Evolutionary conservation across 2,888 invertebrate genomes (phyloP), one percentile per base, ranked within the genome.

Genomic region (Hyles lineata): DNA sequence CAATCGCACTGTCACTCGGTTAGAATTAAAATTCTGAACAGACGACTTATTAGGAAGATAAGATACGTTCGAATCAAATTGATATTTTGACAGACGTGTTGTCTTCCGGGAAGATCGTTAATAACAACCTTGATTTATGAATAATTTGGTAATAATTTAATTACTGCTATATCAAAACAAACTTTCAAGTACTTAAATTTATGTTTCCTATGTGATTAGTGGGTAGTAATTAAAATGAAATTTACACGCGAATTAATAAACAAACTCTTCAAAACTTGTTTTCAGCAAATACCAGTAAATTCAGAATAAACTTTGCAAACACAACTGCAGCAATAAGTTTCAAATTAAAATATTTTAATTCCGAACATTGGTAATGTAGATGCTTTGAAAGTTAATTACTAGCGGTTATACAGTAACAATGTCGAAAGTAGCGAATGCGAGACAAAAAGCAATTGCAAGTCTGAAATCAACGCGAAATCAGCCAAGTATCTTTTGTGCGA

Each of bases 341-440:
- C n/a, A 23, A 21, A 67, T 15, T 6, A 43, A 67, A 43, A 67
- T 63, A 63, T 67, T 67, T 67, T 23, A 23, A 15, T 23, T n/a
- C 11, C n/a, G 62, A 35, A 63, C 21, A 43, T 23, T 43, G 11
- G 4, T 67, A 63, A 35, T 50, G 11, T 67, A 35, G 23, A 43
- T 2, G 15, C 23, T 23, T 67, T 50, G 7, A 17, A 50, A 67
- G 23, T 67, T 50, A 63, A 63, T 63, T 63, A 23, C 43, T 67
- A 11, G 35, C 43, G 21, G 21, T 6, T 67, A 67, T 21, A 50
- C 23, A 43, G 63, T 32, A 63, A 73, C 79, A 74, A 73, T 76
- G 79, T 75, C 69, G 80, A 75, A 76, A 79, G 77, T 77, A 77
- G 70, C 74, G 72, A 78, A 73, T 75, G 75, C 76, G 75, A 71